Percentiles rank a stretch among this genome's conserved stretches.
Conservation (phyloP, 2,113 vertebrate species). For the Nyctibius bracteatus region DNA sequence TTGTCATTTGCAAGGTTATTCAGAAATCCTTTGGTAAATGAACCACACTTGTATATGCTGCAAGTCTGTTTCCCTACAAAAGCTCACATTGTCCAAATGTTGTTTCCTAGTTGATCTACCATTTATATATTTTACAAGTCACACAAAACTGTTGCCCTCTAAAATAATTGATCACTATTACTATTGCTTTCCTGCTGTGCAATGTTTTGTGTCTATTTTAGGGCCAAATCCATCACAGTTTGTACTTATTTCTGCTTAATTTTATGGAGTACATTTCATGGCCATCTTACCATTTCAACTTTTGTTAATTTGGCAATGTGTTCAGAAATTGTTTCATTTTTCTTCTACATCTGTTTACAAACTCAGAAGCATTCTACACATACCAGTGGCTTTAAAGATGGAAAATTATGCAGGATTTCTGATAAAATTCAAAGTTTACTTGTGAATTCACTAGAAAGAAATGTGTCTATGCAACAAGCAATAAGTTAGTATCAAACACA, state of each 20-base stretch:
- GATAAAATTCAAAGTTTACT: background rate
- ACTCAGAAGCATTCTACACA: background rate
- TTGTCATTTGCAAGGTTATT: slow-evolving; percentile 40
- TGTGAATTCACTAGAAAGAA: background rate
- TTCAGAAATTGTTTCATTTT: background rate
- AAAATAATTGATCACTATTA: background rate
- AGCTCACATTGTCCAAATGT: background rate
- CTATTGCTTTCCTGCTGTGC: background rate
- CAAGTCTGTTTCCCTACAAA: background rate
- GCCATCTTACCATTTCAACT: background rate
- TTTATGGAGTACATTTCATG: background rate
- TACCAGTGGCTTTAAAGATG: background rate
- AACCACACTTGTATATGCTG: background rate
- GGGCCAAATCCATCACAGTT: background rate
- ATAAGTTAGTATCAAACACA: background rate
- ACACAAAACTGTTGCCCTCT: background rate
- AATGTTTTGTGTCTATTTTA: background rate
- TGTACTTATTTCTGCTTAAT: background rate
- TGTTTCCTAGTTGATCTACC: background rate
- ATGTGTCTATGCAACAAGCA: background rate
- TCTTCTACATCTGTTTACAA: background rate
- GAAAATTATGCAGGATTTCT: background rate
- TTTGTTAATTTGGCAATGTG: background rate
- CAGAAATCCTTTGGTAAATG: slow-evolving; percentile 4
- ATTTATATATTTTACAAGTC: background rate